Evolutionary conservation across 2,113 vertebrate genomes (phyloP).

Genomic region (Spheniscus mendiculus): DNA sequence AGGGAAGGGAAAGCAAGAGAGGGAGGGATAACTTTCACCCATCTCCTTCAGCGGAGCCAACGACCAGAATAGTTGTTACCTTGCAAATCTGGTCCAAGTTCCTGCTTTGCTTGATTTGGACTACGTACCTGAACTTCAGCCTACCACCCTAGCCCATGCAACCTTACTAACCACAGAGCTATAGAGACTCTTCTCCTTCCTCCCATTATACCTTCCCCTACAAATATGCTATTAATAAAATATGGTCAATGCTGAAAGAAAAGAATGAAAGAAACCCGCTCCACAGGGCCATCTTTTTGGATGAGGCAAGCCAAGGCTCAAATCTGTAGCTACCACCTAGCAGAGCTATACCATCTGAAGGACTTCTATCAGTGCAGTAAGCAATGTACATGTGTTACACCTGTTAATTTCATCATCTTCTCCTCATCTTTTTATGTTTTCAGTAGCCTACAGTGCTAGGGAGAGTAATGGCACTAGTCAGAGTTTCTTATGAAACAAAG

Average conservation of each 20-base stretch:
- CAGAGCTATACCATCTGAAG: background rate
- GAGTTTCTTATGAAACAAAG: background rate
- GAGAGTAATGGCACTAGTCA: background rate
- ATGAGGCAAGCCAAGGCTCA: background rate
- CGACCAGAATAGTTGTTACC: background rate
- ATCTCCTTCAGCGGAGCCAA: background rate
- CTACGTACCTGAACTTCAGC: constrained; percentile 18
- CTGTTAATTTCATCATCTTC: background rate
- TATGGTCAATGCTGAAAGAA: background rate
- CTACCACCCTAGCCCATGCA: background rate
- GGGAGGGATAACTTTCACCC: background rate
- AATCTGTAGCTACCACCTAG: background rate
- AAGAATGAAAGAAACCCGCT: background rate
- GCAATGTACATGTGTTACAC: background rate
- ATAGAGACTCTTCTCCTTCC: background rate
- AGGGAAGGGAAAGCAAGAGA: background rate
- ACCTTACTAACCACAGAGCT: background rate
- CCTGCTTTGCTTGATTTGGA: background rate
- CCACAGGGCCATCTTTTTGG: background rate
- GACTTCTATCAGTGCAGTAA: background rate
- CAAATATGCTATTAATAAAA: background rate
- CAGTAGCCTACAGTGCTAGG: background rate
- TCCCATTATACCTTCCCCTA: background rate
- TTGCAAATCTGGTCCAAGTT: background rate
- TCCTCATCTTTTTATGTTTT: background rate